Conservation (phyloP, 2,113 vertebrate genomes). For the Bujurquina vittata region DNA sequence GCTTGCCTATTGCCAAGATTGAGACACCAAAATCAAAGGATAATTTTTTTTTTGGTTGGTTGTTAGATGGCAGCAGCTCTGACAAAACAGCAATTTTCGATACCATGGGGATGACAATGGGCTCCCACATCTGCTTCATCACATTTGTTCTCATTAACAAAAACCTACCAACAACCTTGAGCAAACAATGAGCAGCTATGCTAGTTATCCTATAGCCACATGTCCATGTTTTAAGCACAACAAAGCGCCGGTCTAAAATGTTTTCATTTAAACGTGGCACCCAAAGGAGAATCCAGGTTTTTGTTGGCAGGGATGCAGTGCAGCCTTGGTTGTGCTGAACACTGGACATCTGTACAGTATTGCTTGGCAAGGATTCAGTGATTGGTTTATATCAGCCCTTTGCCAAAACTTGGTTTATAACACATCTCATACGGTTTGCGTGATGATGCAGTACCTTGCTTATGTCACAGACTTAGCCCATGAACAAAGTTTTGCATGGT, state of each 20-base stretch:
- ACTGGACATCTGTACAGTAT: background rate
- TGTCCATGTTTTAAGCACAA: background rate
- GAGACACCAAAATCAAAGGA: background rate
- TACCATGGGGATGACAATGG: background rate
- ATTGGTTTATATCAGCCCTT: background rate
- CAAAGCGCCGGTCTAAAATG: background rate
- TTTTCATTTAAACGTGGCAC: background rate
- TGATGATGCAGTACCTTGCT: conserved; percentile 54
- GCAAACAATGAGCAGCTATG: background rate
- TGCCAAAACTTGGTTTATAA: background rate
- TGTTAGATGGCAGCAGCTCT: background rate
- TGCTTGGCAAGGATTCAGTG: background rate
- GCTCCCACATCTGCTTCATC: background rate
- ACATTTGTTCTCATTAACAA: conserved; percentile 7
- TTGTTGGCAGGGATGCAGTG: background rate
- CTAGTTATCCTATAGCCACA: background rate
- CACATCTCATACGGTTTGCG: conserved; percentile 33
- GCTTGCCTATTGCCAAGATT: background rate
- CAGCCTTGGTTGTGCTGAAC: background rate
- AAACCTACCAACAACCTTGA: background rate
- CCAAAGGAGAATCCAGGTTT: background rate
- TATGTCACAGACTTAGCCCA: conserved; percentile 31
- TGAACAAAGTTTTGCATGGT: conserved; percentile 31
- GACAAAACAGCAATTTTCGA: conserved; percentile 8
- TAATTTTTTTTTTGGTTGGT: too few species aligned